These are phyloP conservation scores for Crotalus horridus DNA, from an alignment of 2,113 vertebrate species.

Conservation along the genomic window DNA sequence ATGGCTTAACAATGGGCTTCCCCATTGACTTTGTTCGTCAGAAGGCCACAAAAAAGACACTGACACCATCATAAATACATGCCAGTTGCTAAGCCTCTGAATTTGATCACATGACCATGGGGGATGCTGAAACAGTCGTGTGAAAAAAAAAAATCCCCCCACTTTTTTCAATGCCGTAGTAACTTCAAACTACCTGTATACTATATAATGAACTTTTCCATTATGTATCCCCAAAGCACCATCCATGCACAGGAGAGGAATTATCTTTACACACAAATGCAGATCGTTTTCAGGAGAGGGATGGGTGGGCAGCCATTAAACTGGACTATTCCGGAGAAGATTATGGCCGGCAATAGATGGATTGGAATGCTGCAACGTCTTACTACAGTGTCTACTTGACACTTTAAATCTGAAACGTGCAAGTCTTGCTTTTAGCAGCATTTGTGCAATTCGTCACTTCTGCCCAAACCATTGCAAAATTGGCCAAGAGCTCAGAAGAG, in stretches of 20 bases:
- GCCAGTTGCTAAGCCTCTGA: background rate
- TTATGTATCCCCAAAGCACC: background rate
- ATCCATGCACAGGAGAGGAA: background rate
- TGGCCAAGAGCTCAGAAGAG: background rate
- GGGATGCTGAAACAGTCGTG: background rate
- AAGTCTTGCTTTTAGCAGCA: background rate
- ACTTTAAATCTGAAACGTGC: background rate
- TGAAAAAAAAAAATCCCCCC: background rate
- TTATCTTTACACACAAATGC: background rate
- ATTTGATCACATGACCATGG: background rate
- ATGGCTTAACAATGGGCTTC: background rate
- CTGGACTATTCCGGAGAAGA: background rate
- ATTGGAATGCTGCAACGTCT: background rate
- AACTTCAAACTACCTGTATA: background rate
- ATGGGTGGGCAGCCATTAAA: background rate
- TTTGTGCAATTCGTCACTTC: background rate
- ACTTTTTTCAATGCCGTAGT: background rate
- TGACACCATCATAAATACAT: background rate
- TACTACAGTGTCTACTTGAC: background rate
- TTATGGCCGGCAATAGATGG: background rate
- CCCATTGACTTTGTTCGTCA: background rate
- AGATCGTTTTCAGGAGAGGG: background rate
- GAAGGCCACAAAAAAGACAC: background rate
- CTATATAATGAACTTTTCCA: background rate
- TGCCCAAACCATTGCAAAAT: background rate